These are phyloP conservation scores for Bergia puertoricense DNA, from an alignment of 92 coral and sea anemone species.

Conservation along the genomic window DNA sequence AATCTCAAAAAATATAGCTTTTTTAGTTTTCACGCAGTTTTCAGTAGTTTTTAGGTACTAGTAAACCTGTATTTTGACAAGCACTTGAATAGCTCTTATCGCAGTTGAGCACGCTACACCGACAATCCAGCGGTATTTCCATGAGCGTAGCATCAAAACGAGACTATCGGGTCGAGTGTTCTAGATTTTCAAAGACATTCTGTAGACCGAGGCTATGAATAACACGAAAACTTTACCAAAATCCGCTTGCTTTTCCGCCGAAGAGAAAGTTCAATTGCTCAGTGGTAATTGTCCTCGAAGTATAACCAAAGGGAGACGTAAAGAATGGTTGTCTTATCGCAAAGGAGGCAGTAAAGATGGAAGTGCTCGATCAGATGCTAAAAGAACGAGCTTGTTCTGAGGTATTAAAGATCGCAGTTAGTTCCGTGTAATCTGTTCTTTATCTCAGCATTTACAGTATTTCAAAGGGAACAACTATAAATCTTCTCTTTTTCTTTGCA, in stretches of 20 bases:
- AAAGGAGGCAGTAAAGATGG: conserved; percentile 66
- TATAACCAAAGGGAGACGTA: conserved; percentile 52
- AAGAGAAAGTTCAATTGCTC: conserved; percentile 54
- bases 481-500: conserved; percentile 9
- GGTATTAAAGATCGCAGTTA: conserved; percentile 9
- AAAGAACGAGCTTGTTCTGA: conserved; percentile 57
- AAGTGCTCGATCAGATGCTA: conserved; percentile 55
- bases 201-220: not conserved
- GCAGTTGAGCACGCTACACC: conserved; percentile 38
- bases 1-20: too few species aligned
- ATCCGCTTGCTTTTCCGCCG: conserved; percentile 48
- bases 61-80: too few species aligned
- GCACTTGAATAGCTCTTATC: conserved; percentile 33
- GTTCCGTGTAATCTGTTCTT: not conserved
- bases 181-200: too few species aligned
- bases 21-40: too few species aligned
- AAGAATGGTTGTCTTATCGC: conserved; percentile 60
- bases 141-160: conserved; percentile 26
- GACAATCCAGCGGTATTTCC: conserved; percentile 40
- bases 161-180: conserved; percentile 42
- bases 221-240: conserved; percentile 36
- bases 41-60: too few species aligned
- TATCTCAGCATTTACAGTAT: not conserved
- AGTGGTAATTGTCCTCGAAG: conserved; percentile 55
- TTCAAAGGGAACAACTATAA: not conserved